Evolutionary conservation across 2,797 vertebrate species (phyloP).

Genomic region (Myripristis murdjan): DNA sequence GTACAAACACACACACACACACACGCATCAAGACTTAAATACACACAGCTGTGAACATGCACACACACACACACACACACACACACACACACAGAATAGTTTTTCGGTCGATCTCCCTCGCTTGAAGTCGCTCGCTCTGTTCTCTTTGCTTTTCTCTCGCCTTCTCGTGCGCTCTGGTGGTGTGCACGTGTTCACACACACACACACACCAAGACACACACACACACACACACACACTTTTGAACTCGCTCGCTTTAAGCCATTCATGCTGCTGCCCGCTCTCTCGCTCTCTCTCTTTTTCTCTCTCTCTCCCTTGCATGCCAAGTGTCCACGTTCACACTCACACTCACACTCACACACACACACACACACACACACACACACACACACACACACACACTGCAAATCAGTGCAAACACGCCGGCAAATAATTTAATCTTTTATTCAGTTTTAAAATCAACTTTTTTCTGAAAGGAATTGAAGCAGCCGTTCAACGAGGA

Average conservation of each 20-base stretch:
- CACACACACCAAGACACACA: no score
- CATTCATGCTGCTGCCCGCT: conserved; percentile 16
- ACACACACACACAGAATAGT: conserved; percentile 32
- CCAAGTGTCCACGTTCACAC: conserved; percentile 5
- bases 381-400: no score
- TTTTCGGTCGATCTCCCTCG: conserved; percentile 23
- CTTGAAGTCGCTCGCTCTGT: conserved; percentile 30
- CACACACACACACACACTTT: conserved; percentile 54
- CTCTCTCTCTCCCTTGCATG: neutral
- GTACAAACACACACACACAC: no score
- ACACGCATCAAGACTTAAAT: no score
- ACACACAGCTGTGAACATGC: no score
- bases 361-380: conserved; percentile 3
- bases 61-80: conserved; percentile 6
- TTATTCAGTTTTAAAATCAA: no score
- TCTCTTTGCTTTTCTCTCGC: neutral
- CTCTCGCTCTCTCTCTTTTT: conserved; percentile 28
- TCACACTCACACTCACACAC: neutral
- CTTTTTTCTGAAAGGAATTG: no score
- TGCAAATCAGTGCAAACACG: no score
- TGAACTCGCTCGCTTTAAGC: conserved; percentile 28
- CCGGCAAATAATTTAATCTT: no score
- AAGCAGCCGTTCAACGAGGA: no score
- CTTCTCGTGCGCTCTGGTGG: no score
- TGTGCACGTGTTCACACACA: conserved; percentile 27